Percentiles rank a stretch among this genome's conserved stretches.
phyloP scores from a whole-genome alignment of 2,797 vertebrate genomes.

The Syngnathus acus region DNA sequence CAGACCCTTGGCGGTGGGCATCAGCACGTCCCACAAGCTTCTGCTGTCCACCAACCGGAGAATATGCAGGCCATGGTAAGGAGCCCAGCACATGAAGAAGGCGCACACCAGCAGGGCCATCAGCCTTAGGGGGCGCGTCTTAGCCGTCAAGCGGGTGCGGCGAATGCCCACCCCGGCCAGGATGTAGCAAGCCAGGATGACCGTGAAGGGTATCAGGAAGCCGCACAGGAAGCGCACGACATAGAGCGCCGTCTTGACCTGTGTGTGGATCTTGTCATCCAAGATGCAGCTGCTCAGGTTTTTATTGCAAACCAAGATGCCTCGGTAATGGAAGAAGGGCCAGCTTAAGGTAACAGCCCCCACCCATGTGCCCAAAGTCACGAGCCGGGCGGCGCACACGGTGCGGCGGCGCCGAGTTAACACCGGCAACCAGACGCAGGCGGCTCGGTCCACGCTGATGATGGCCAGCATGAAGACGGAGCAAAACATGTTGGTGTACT shows the following conservation, averaged over 20 bases:
- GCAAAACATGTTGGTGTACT: slow-evolving; percentile 76
- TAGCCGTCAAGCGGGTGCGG: slow-evolving; percentile 52
- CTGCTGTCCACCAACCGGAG: slow-evolving; percentile 62
- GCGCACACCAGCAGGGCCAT: slow-evolving; percentile 55
- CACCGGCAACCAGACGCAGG: slow-evolving; percentile 65
- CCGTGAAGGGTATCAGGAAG: slow-evolving; percentile 65
- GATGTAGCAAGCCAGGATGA: slow-evolving; percentile 66
- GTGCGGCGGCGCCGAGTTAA: slow-evolving; percentile 50
- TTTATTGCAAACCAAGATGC: slow-evolving; percentile 31
- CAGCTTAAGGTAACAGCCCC: slow-evolving; percentile 46
- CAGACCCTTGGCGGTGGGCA: slow-evolving; percentile 45
- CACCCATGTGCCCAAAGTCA: slow-evolving; percentile 53
- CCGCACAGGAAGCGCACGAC: slow-evolving; percentile 66
- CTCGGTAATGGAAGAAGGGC: slow-evolving; percentile 57
- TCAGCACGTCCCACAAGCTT: slow-evolving; percentile 32
- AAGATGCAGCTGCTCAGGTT: slow-evolving; percentile 62
- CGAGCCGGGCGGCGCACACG: slow-evolving; percentile 35
- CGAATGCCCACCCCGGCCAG: slow-evolving; percentile 57
- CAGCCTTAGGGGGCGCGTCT: slow-evolving; percentile 61
- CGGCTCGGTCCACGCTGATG: slow-evolving; percentile 68
- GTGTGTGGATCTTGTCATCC: slow-evolving; percentile 33
- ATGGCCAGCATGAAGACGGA: slow-evolving; percentile 70
- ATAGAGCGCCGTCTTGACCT: slow-evolving; percentile 39
- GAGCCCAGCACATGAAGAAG: slow-evolving; percentile 74
- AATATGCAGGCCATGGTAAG: slow-evolving; percentile 70